Conservation (phyloP, 2,113 vertebrate genomes). For the Chrysochloris asiatica region DNA sequence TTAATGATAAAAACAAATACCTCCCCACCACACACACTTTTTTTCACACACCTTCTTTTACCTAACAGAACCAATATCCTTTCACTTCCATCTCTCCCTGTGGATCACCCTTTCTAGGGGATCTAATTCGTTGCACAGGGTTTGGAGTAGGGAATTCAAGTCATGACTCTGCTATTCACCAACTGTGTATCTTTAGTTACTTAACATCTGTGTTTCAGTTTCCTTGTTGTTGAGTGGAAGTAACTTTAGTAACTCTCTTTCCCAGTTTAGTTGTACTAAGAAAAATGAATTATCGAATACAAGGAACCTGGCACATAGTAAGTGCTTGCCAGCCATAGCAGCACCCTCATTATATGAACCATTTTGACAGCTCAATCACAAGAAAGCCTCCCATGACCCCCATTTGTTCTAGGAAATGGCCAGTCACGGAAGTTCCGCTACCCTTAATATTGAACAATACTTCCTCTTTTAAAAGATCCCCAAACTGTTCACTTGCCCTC, state of each 20-base stretch:
- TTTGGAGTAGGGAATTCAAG: not conserved
- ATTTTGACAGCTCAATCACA: constrained; percentile 17
- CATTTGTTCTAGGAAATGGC: not conserved
- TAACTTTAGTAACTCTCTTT: not conserved
- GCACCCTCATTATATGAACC: not conserved
- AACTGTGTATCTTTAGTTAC: constrained; percentile 22
- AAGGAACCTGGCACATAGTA: not conserved
- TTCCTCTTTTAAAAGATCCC: constrained; percentile 12
- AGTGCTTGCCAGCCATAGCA: not conserved
- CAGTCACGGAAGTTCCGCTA: not conserved
- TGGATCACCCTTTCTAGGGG: not conserved
- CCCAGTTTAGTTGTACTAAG: not conserved
- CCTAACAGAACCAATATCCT: not conserved
- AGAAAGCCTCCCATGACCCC: not conserved
- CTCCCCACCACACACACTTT: not conserved
- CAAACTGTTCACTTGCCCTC: not conserved
- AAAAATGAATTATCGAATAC: not conserved
- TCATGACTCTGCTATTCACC: not conserved
- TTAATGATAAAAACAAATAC: constrained; percentile 42
- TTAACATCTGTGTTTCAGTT: not conserved
- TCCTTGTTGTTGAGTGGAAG: not conserved
- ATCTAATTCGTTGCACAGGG: not conserved
- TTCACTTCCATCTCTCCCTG: constrained; percentile 22
- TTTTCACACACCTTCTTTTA: constrained; percentile 13
- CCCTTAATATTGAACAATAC: not conserved